A percentile compares a stretch with the other conserved stretches of the same genome.
phyloP scores from a whole-genome alignment of 2,113 vertebrate species.

The Pyxicephalus adspersus region DNA sequence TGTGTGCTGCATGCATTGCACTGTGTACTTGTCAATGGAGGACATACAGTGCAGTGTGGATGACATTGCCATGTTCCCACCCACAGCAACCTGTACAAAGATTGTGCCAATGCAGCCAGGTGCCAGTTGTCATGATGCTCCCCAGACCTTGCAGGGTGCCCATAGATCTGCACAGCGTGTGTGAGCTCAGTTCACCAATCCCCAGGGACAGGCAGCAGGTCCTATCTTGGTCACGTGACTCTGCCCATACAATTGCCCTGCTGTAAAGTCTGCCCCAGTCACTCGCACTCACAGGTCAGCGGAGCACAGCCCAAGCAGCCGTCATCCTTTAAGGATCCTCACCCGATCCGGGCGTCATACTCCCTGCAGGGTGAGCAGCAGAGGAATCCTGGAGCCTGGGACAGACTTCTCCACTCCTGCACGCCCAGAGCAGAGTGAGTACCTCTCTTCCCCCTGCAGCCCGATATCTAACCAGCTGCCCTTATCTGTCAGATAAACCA shows the following conservation, averaged over 20 bases:
- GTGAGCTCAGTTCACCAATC: constrained; percentile 33
- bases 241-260: constrained; percentile 71
- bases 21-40: too few relatives aligned
- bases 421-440: constrained; percentile 1
- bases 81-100: too few relatives aligned
- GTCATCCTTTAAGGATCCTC: background rate
- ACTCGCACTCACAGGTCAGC: constrained; percentile 59
- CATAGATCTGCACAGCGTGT: background rate
- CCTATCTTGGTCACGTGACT: constrained; percentile 81
- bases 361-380: background rate
- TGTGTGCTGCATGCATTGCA: too few relatives aligned
- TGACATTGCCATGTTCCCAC: too few relatives aligned
- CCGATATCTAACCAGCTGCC: constrained; percentile 37
- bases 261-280: constrained; percentile 70
- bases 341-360: background rate
- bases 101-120: background rate
- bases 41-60: too few relatives aligned
- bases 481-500: constrained; percentile 81
- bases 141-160: background rate
- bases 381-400: background rate
- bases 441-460: constrained; percentile 37
- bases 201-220: constrained; percentile 29
- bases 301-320: constrained; percentile 73
- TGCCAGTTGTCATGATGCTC: background rate
- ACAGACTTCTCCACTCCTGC: background rate